Conservation (phyloP, 2,888 invertebrate species). For the Incurvaria masculella region DNA sequence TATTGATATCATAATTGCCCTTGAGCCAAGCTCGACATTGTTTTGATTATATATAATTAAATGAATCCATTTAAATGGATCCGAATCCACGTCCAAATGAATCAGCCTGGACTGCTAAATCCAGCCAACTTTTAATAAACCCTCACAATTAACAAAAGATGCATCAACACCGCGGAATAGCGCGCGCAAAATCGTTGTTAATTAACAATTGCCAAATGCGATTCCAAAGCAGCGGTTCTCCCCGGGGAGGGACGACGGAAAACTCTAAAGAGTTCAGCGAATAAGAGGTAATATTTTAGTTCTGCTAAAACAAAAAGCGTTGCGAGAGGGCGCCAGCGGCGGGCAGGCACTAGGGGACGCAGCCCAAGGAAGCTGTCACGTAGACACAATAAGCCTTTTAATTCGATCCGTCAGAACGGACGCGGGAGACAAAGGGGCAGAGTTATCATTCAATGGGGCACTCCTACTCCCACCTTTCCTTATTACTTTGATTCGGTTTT, state of each 20-base stretch:
- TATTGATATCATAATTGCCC: too few relatives aligned
- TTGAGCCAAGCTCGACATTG: too few relatives aligned
- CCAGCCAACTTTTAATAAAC: background rate
- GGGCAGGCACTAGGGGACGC: conserved; percentile 13
- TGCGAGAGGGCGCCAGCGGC: conserved; percentile 30
- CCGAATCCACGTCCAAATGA: background rate
- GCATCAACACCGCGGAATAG: background rate
- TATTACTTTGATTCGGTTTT: conserved; percentile 50
- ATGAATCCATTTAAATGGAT: too few relatives aligned
- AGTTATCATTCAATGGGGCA: conserved; percentile 59
- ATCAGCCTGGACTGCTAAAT: too few relatives aligned
- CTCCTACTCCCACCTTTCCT: conserved; percentile 54
- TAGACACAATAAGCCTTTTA: conserved; percentile 58
- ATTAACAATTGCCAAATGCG: too few relatives aligned
- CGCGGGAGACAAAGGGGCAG: conserved; percentile 48
- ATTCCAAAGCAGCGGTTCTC: too few relatives aligned
- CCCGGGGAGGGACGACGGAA: conserved; percentile 24
- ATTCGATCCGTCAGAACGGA: conserved; percentile 57
- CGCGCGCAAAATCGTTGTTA: background rate
- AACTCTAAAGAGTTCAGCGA: conserved; percentile 32
- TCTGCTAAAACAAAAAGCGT: conserved; percentile 51
- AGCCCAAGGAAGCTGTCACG: conserved; percentile 41
- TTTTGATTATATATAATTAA: too few relatives aligned
- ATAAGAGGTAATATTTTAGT: conserved; percentile 55
- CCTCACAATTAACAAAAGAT: background rate